These are phyloP conservation scores for Drosophila paulistorum DNA, from an alignment of 1,140 invertebrate genomes.

Conservation along the genomic window DNA sequence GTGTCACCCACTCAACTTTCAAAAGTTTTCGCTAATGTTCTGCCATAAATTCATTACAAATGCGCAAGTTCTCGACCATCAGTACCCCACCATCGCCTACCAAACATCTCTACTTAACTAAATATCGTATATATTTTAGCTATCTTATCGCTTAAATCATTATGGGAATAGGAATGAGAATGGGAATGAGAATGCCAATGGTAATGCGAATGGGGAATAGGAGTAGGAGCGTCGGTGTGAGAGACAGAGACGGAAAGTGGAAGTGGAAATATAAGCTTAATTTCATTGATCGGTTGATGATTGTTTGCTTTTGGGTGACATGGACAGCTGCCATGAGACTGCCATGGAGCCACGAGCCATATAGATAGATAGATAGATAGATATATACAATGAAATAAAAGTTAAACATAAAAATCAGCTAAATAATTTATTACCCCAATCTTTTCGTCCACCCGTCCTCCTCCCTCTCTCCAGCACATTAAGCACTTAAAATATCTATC, in stretches of 20 bases:
- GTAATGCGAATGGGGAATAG: not conserved
- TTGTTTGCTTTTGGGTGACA: slow-evolving; percentile 45
- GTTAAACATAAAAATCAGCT: slow-evolving; percentile 27
- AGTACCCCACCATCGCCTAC: not conserved
- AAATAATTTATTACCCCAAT: slow-evolving; percentile 23
- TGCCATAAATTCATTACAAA: slow-evolving; percentile 63
- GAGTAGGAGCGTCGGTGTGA: no score
- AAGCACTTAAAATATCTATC: slow-evolving; percentile 35
- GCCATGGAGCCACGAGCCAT: slow-evolving; percentile 18
- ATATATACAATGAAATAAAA: slow-evolving; percentile 19
- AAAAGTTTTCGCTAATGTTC: slow-evolving; percentile 50
- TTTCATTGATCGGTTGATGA: slow-evolving; percentile 56
- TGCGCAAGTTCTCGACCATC: slow-evolving; percentile 25
- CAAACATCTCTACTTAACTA: not conserved
- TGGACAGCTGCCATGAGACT: slow-evolving; percentile 22
- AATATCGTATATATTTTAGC: slow-evolving; percentile 8
- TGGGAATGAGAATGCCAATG: not conserved
- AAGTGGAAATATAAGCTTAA: slow-evolving; percentile 44
- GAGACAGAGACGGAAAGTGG: not conserved
- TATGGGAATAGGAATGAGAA: not conserved
- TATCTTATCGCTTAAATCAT: slow-evolving; percentile 60
- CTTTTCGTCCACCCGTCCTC: no score
- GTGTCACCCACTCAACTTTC: not conserved
- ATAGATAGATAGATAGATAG: no score
- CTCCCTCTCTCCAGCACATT: not conserved